Conservation (phyloP, 1,140 invertebrate species). For the Pachypeltis micranthus region DNA sequence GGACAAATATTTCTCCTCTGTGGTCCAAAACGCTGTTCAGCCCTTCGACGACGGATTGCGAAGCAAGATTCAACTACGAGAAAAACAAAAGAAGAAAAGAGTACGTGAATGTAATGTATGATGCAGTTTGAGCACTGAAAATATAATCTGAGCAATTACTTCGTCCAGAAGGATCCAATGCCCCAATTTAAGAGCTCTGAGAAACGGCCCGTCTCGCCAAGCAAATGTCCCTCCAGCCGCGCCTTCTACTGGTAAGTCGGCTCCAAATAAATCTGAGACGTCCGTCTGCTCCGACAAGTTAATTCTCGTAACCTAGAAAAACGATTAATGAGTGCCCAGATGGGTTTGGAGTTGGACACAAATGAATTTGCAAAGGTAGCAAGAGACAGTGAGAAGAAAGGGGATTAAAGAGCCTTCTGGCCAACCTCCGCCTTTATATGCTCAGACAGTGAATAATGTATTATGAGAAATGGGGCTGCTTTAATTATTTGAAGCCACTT, state of each 20-base stretch:
- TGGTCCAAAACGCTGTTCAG: conserved; percentile 98
- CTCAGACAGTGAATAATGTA: too few relatives aligned
- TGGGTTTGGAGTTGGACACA: too few relatives aligned
- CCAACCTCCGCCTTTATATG: too few relatives aligned
- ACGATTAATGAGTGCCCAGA: background rate
- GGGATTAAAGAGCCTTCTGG: too few relatives aligned
- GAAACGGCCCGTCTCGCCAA: conserved; percentile 91
- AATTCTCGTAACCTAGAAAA: conserved; percentile 58
- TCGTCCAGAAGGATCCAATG: conserved; percentile 98
- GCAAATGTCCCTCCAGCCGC: conserved; percentile 71
- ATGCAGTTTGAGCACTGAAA: too few relatives aligned
- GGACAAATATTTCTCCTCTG: conserved; percentile 87
- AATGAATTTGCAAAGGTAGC: background rate
- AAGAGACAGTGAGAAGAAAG: too few relatives aligned
- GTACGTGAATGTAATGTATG: too few relatives aligned
- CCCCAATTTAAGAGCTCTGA: conserved; percentile 81
- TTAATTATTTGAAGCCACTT: too few relatives aligned
- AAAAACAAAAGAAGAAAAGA: conserved; percentile 22
- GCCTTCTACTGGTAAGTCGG: conserved; percentile 90
- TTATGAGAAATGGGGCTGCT: too few relatives aligned
- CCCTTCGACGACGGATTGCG: conserved; percentile 95
- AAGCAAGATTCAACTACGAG: conserved; percentile 78
- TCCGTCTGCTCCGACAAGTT: conserved; percentile 99
- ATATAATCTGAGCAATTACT: conserved; percentile 30
- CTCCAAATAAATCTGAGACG: conserved; percentile 93